Conservation (phyloP, 2,888 invertebrate genomes). For the Orgyia antiqua region DNA sequence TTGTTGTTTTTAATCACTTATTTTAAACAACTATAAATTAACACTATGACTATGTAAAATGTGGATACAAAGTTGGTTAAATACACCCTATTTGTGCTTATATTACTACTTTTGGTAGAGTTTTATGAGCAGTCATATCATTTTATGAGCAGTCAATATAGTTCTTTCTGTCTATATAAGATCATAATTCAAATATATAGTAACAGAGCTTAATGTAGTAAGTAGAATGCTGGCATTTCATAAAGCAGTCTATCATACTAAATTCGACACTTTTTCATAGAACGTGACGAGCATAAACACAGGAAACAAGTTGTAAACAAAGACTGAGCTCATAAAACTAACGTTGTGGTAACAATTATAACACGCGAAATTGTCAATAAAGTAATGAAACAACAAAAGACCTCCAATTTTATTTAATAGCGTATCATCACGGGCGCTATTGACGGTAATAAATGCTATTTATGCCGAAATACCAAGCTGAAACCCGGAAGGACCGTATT, state of each 20-base stretch:
- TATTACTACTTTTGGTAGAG: too few relatives aligned
- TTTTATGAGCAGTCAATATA: too few relatives aligned
- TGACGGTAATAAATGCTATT: conserved; percentile 42
- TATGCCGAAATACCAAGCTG: conserved; percentile 47
- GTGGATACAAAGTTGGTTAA: too few relatives aligned
- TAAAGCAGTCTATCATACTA: conserved; percentile 20
- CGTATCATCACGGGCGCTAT: conserved; percentile 33
- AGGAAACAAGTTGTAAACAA: conserved; percentile 72
- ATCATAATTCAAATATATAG: too few relatives aligned
- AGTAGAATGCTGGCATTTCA: conserved; percentile 10
- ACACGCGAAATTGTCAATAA: conserved; percentile 33
- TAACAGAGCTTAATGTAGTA: not conserved
- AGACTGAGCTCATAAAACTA: conserved; percentile 48
- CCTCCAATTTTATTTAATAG: conserved; percentile 30
- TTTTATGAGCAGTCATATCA: too few relatives aligned
- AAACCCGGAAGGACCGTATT: conserved; percentile 56
- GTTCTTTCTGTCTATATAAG: too few relatives aligned
- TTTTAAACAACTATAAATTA: too few relatives aligned
- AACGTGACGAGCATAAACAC: conserved; percentile 56
- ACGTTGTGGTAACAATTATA: conserved; percentile 30
- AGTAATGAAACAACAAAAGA: conserved; percentile 29
- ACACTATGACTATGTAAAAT: too few relatives aligned
- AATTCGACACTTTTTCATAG: conserved; percentile 43
- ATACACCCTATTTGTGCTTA: too few relatives aligned
- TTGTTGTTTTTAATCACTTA: too few relatives aligned